Percentiles rank a stretch among this genome's conserved stretches.
Conservation (phyloP, 2,888 invertebrate genomes). For the Trypoxylon attenuatum region DNA sequence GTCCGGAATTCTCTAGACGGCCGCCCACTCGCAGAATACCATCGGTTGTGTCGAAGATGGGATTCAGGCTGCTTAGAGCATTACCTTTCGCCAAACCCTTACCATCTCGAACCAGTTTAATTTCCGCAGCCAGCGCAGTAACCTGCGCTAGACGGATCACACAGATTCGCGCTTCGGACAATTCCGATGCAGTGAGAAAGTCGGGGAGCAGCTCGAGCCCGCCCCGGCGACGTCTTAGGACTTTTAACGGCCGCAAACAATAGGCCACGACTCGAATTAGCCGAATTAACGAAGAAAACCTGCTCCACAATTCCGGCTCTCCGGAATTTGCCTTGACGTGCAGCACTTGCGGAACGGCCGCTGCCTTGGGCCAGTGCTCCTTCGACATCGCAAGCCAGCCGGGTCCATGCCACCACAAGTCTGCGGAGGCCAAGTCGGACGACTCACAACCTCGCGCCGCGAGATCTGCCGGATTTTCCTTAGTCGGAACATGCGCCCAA, state of each 20-base stretch:
- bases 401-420: background rate
- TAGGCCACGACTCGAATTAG: background rate
- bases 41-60: background rate
- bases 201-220: background rate
- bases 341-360: background rate
- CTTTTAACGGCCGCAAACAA: background rate
- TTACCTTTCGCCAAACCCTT: background rate
- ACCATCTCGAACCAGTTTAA: background rate
- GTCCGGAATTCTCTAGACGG: background rate
- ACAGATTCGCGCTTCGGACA: background rate
- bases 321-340: background rate
- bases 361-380: background rate
- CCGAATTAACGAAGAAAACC: background rate
- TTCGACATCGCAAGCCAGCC: background rate
- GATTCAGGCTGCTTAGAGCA: background rate
- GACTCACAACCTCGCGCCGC: background rate
- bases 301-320: background rate
- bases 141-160: background rate
- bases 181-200: background rate
- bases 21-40: background rate
- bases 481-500: slow-evolving; percentile 49
- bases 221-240: background rate
- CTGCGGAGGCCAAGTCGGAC: background rate
- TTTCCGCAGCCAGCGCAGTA: background rate
- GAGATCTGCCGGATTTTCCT: background rate